Base-by-base conservation (phyloP, 2,113 vertebrate species). In the Ceyx cyanopectus region DNA sequence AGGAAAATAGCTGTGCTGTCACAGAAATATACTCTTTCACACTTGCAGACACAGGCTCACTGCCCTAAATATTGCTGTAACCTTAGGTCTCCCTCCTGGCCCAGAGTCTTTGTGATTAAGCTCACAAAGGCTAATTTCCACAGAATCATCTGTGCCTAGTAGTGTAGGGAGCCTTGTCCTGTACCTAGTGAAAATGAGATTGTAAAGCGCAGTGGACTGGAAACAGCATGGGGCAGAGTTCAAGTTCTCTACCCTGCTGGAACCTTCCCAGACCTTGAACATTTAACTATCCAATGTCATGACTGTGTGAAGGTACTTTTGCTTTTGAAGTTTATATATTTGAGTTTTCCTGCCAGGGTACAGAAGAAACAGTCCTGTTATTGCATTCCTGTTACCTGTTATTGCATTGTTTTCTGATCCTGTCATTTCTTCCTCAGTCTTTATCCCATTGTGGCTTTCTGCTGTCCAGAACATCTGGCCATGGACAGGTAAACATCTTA, bases 401-500 rank as follows among this genome's bases (percentile, higher is more conserved):
- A 58, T 6, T 68, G 12, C 54, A 19, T 14, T 74, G 22, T 87
- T 80, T 88, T 76, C 93, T 95, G 40, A 96, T 81, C 51, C 50
- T 95, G 23, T 90, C 61, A 73, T 96, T 94, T 93, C 84, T 90
- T 93, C 80, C 75, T 90, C 85, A 91, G 92, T 93, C 95, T 87
- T 80, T 92, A 41, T 86, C 92, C 37, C 87, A 85, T 1, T 89
- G 67, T 88, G 93, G 95, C 81, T 90, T 96, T 88, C 82, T 94
- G 62, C 94, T 95, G 51, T 89, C 92, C 93, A 95, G 96, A 94
- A 90, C 91, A 75, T 45, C 96, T 89, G 89, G 81, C 78, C 67
- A 90, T 0, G 80, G 89, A 95, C 96, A 97, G 96, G 96, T 97
- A 96, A 96, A 95, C 53, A 85, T 62, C 76, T 58, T 29, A 45